These are phyloP conservation scores for Tethya wilhelma DNA, from an alignment of 37 sponge, comb jelly and placozoan species.

Conservation along the genomic window DNA sequence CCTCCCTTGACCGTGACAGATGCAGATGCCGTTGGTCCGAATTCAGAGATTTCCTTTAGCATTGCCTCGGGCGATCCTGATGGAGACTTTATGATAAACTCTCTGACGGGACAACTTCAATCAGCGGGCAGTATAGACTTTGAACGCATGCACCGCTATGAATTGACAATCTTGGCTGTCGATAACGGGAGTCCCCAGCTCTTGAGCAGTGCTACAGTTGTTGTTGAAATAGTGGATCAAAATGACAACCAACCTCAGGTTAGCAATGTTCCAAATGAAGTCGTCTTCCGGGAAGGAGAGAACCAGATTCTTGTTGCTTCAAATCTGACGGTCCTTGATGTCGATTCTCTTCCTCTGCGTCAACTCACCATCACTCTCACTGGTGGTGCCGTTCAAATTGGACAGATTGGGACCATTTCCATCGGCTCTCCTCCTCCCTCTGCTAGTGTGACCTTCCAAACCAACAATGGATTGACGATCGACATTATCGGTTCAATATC, in stretches of 20 bases:
- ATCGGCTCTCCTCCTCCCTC: slow-evolving; percentile 7
- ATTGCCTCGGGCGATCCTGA: slow-evolving; percentile 19
- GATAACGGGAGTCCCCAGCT: slow-evolving; percentile 56
- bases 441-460: not conserved
- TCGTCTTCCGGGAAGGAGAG: slow-evolving; percentile 57
- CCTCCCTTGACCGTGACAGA: slow-evolving; percentile 45
- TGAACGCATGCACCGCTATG: slow-evolving; percentile 18
- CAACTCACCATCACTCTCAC: slow-evolving; percentile 21
- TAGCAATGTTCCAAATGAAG: not conserved
- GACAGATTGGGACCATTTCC: slow-evolving; percentile 44
- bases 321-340: slow-evolving; percentile 42
- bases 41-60: slow-evolving; percentile 38
- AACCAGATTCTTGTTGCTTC: slow-evolving; percentile 15
- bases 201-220: slow-evolving; percentile 37
- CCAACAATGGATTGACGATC: slow-evolving; percentile 29
- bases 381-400: not conserved
- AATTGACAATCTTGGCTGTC: slow-evolving; percentile 33
- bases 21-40: slow-evolving; percentile 46
- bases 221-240: slow-evolving; percentile 36
- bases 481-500: slow-evolving; percentile 38
- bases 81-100: slow-evolving; percentile 31
- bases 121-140: slow-evolving; percentile 15
- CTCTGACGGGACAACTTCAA: slow-evolving; percentile 33
- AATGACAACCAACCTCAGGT: slow-evolving; percentile 69
- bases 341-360: slow-evolving; percentile 43